Evolutionary conservation across 2,888 invertebrate genomes (phyloP), one percentile per base, ranked within the genome.

Genomic region (Dicycla oo): DNA sequence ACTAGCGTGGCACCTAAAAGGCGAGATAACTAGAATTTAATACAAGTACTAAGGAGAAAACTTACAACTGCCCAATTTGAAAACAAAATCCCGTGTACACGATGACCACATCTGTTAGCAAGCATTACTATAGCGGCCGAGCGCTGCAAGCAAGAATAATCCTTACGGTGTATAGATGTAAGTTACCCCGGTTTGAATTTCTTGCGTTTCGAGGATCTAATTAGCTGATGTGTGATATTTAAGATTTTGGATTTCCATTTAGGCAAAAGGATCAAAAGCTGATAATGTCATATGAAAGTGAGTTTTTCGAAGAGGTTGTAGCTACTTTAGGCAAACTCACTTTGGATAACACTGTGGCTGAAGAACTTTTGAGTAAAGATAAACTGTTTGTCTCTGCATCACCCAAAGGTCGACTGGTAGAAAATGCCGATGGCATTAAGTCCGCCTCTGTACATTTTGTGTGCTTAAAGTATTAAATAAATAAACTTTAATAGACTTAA

Each of bases 1-100:
- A 73, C 82, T 78, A 78, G 78, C 68, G 60, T 64, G 40, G 56
- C 26, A 66, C 56, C 23, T 13, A 71, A 57, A 67, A 26, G 18
- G 54, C 34, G 56, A 81, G 78, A 84, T 83, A 81, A 78, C 73
- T 68, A 65, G 62, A 74, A 67, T 81, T 81, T 75, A 74, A 82
- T 74, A 80, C 82, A 81, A 82, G 80, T 82, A 78, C n/a, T n/a
- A n/a, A n/a, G n/a, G n/a, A n/a, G n/a, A n/a, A n/a, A n/a, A n/a
- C n/a, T n/a, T n/a, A n/a, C n/a, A n/a, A n/a, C n/a, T n/a, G n/a
- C n/a, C n/a, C n/a, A n/a, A n/a, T n/a, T n/a, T n/a, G n/a, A n/a
- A n/a, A n/a, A n/a, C n/a, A n/a, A n/a, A n/a, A n/a, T n/a, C n/a
- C n/a, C n/a, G n/a, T n/a, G n/a, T n/a, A n/a, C n/a, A n/a, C n/a